phyloP scores from a whole-genome alignment of 2,888 invertebrate species.

The Cosmia pyralina region DNA sequence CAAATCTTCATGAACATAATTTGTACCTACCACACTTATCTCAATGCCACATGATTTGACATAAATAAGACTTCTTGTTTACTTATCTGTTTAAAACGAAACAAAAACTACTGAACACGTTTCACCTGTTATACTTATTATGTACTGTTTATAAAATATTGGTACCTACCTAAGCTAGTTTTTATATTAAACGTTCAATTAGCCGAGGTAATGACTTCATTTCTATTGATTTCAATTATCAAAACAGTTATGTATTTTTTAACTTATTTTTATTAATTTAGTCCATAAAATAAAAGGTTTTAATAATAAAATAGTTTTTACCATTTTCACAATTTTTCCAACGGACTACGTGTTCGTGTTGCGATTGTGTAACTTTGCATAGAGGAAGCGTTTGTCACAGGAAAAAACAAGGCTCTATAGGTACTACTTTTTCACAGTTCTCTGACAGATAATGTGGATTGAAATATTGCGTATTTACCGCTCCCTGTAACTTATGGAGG shows the following conservation, averaged over 20 bases:
- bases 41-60: neutral
- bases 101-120: neutral
- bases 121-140: constrained; percentile 5
- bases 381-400: constrained; percentile 11
- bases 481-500: too few relatives aligned
- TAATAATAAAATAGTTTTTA: neutral
- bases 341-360: neutral
- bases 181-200: constrained; percentile 11
- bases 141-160: neutral
- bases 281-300: neutral
- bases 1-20: neutral
- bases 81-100: neutral
- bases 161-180: neutral
- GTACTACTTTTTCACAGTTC: neutral
- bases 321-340: neutral
- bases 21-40: neutral
- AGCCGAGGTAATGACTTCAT: constrained; percentile 13
- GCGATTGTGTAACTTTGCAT: constrained; percentile 11
- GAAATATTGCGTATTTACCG: constrained; percentile 3
- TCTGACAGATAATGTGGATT: neutral
- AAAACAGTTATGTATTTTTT: neutral
- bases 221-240: constrained; percentile 24
- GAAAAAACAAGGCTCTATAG: neutral
- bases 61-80: neutral
- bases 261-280: neutral